These are phyloP conservation scores for Hermodice carunculata DNA, from an alignment of 2,888 invertebrate genomes.

Conservation along the genomic window DNA sequence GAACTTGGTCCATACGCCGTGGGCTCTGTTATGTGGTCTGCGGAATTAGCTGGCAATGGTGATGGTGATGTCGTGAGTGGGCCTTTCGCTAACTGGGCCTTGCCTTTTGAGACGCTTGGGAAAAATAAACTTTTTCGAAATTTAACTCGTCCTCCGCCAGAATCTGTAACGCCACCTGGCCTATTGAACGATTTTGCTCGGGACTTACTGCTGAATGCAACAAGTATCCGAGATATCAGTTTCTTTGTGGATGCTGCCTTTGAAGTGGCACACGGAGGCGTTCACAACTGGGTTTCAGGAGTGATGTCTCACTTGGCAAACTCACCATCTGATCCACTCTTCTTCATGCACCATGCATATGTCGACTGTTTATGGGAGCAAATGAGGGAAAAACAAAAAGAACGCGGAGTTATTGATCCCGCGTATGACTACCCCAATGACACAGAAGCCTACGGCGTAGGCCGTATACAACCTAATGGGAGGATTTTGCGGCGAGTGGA, in stretches of 20 bases:
- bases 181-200: conserved; percentile 14
- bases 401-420: not conserved
- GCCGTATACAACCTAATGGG: not conserved
- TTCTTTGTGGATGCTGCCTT: conserved; percentile 44
- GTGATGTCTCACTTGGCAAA: conserved; percentile 59
- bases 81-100: conserved; percentile 59
- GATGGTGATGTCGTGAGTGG: conserved; percentile 60
- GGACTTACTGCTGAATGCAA: conserved; percentile 6
- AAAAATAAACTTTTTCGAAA: not conserved
- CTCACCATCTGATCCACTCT: conserved; percentile 66
- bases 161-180: not conserved
- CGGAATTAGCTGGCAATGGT: conserved; percentile 61
- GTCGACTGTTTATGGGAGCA: conserved; percentile 67
- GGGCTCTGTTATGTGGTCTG: conserved; percentile 62
- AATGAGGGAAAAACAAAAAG: not conserved
- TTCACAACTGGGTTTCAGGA: conserved; percentile 63
- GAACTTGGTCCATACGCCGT: conserved; percentile 55
- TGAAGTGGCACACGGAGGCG: conserved; percentile 52
- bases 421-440: not conserved
- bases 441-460: not conserved
- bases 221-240: conserved; percentile 4
- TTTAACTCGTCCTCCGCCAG: not conserved
- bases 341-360: conserved; percentile 65
- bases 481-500: not conserved
- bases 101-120: not conserved